phyloP scores from a whole-genome alignment of 1,140 invertebrate genomes.

The Calephelis nemesis region DNA sequence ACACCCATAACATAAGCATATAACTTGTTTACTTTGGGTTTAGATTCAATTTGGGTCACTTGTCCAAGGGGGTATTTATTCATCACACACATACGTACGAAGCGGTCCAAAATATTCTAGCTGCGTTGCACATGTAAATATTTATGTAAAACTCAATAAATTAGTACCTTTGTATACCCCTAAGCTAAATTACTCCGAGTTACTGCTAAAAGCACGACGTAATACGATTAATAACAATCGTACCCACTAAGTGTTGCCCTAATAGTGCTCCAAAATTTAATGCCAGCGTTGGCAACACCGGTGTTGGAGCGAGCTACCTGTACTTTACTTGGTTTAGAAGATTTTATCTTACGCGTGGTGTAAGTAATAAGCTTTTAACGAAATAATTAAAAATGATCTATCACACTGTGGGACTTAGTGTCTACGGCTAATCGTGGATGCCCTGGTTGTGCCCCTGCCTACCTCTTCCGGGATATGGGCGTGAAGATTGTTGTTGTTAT shows the following conservation, averaged over 20 bases:
- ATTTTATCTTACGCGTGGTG: slow-evolving; percentile 45
- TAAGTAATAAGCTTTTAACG: slow-evolving; percentile 29
- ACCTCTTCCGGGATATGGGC: too few species aligned
- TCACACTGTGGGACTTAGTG: too few species aligned
- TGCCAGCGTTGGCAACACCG: slow-evolving; percentile 36
- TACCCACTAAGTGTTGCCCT: slow-evolving; percentile 34
- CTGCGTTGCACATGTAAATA: too few species aligned
- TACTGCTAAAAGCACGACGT: slow-evolving; percentile 37
- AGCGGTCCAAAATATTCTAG: too few species aligned
- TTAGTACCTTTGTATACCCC: not conserved
- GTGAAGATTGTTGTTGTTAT: too few species aligned
- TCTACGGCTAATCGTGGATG: too few species aligned
- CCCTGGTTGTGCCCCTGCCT: too few species aligned
- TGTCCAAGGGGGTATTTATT: too few species aligned
- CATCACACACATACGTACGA: too few species aligned
- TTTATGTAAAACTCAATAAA: not conserved
- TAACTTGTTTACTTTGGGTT: too few species aligned
- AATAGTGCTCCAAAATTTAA: slow-evolving; percentile 41
- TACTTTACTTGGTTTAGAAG: slow-evolving; percentile 43
- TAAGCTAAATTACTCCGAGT: not conserved
- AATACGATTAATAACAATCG: slow-evolving; percentile 34
- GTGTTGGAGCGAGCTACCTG: slow-evolving; percentile 44
- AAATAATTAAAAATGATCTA: not conserved
- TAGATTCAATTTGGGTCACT: too few species aligned
- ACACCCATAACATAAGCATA: too few species aligned